Conservation (phyloP, 2,888 invertebrate genomes). For the Tiliacea citrago region DNA sequence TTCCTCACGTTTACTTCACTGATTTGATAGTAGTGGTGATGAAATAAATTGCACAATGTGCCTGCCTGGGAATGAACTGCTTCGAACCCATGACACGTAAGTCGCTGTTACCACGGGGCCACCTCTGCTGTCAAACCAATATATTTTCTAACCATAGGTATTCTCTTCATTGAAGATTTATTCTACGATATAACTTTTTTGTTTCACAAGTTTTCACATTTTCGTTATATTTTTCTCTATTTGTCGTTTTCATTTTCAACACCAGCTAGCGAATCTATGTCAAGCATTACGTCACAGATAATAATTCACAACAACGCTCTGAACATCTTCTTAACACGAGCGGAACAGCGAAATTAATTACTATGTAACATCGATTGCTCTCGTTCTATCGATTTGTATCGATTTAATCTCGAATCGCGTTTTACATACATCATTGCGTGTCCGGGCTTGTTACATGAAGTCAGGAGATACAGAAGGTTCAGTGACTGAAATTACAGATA, state of each 20-base stretch:
- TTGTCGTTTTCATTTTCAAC: conserved; percentile 44
- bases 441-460: conserved; percentile 4
- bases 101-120: too few species aligned
- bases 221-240: not conserved
- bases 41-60: too few species aligned
- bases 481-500: not conserved
- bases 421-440: conserved; percentile 76
- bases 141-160: too few species aligned
- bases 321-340: conserved; percentile 49
- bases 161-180: not conserved
- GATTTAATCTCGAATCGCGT: conserved; percentile 70
- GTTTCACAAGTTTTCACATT: not conserved
- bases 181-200: too few species aligned
- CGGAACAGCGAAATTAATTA: conserved; percentile 58
- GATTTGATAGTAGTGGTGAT: too few species aligned
- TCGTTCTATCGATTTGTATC: conserved; percentile 50
- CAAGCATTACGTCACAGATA: conserved; percentile 41
- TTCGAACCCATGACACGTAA: too few species aligned
- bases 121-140: too few species aligned
- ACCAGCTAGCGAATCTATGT: conserved; percentile 25
- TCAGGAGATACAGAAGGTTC: conserved; percentile 18
- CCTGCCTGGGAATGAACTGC: too few species aligned
- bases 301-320: conserved; percentile 19
- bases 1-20: too few species aligned
- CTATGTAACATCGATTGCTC: conserved; percentile 63